A percentile compares a stretch with the other conserved stretches of the same genome.
phyloP scores from a whole-genome alignment of 1,140 invertebrate genomes.

The Oscheius sp. region DNA sequence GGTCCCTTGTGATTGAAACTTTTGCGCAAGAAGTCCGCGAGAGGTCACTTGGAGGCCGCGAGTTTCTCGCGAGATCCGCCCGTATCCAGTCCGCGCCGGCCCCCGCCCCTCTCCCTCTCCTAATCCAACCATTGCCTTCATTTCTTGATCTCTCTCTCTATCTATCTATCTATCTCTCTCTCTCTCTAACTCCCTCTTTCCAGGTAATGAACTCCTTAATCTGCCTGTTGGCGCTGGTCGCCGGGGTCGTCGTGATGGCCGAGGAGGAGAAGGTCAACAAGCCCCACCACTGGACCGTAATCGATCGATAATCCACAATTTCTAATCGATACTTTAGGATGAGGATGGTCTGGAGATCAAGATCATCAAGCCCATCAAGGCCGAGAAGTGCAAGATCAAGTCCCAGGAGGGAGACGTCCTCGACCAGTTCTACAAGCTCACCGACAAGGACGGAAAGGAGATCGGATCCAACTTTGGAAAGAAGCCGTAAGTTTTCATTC shows the following conservation, averaged over 20 bases:
- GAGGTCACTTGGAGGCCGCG: too few species aligned
- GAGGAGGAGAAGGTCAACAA: slow-evolving; percentile 7
- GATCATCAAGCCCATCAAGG: slow-evolving; percentile 55
- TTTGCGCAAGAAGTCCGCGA: too few species aligned
- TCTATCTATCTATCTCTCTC: neutral
- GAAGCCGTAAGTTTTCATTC: slow-evolving; percentile 56
- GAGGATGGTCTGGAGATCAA: slow-evolving; percentile 59
- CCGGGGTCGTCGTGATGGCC: slow-evolving; percentile 28
- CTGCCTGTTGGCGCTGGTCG: neutral
- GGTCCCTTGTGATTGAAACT: too few species aligned
- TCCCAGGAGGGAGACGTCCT: slow-evolving; percentile 56
- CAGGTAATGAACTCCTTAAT: slow-evolving; percentile 8
- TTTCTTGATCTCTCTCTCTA: neutral
- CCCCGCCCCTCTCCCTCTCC: neutral
- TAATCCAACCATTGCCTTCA: neutral
- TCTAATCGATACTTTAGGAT: slow-evolving; percentile 23
- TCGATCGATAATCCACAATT: neutral
- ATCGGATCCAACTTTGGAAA: slow-evolving; percentile 60
- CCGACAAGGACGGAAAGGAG: slow-evolving; percentile 57
- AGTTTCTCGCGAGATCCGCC: too few species aligned
- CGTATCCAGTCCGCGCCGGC: neutral
- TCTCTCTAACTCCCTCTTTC: neutral
- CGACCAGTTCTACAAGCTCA: slow-evolving; percentile 58
- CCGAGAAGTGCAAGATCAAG: slow-evolving; percentile 57
- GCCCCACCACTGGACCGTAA: neutral